Evolutionary conservation across 2,797 vertebrate genomes (phyloP), one percentile per base, ranked within the genome.

Genomic region (Lepus oiostolus): DNA sequence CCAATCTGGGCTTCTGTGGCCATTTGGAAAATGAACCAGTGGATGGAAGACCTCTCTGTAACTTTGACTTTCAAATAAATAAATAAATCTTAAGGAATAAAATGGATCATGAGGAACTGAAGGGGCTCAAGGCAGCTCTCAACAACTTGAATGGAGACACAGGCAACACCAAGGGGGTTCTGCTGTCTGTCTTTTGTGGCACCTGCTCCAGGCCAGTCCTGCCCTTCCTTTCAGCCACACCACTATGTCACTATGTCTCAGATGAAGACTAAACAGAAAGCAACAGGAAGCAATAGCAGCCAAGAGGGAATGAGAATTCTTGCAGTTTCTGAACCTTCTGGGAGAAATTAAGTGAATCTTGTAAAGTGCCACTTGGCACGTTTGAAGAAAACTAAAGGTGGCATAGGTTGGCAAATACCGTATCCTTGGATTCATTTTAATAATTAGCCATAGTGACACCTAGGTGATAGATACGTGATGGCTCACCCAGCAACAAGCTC

Each of bases 371-470:
- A 67, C 75, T 91, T 85, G n/a, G 84, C 13, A n/a, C 8, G 21
- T 89, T 52, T 60, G 72, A 79, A 67, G 28, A 95, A 52, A 91
- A 93, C 88, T 74, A 84, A 80, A 84, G 10, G 21, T 82, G 35
- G 5, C 42, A 10, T 6, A 35, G 68, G 19, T 72, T 22, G 30
- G 58, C 28, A 95, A 95, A 87, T 94, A 38, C 68, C 80, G 47
- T 12, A 42, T 19, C 22, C 63, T 86, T 89, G 35, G 68, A 89
- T 95, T 86, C 50, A 42, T 95, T 96, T 96, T 77, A 92, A 88
- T 96, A 91, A 94, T 91, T 94, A 91, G 52, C n/a, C 68, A 50
- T 32, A 82, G 58, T 79, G 89, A 93, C 72, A 84, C 12, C 67
- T 79, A 72, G 47, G 76, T 95, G 88, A 93, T 42, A 50, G 35